Evolutionary conservation across 2,797 vertebrate species (phyloP).

Genomic region (Psittacula derbiana): DNA sequence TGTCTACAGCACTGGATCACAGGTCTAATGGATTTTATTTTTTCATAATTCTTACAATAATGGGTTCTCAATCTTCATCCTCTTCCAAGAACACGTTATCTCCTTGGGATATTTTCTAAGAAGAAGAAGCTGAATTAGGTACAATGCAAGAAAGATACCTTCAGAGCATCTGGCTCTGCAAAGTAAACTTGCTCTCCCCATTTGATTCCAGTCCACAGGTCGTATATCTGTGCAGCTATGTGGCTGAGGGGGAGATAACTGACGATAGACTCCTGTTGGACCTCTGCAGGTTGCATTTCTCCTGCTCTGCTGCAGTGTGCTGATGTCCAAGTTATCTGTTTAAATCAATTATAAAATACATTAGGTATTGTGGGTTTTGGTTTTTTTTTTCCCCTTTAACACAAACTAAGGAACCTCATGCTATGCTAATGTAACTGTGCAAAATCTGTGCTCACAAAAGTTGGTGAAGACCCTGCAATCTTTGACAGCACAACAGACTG

Average conservation of each 20-base stretch:
- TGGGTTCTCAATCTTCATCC: not conserved
- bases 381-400: not conserved
- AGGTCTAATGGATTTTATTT: not conserved
- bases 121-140: not conserved
- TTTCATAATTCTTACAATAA: not conserved
- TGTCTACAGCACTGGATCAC: not conserved
- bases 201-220: constrained; percentile 87
- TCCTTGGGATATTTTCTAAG: not conserved
- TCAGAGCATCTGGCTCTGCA: constrained; percentile 87
- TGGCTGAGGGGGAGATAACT: constrained; percentile 91
- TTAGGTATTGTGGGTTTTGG: not conserved
- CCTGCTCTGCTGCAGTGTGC: constrained; percentile 80
- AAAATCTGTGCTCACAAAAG: not conserved
- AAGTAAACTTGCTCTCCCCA: constrained; percentile 88
- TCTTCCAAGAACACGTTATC: not conserved
- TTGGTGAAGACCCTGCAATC: not conserved
- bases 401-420: not conserved
- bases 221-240: constrained; percentile 88
- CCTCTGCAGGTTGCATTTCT: constrained; percentile 82
- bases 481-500: not conserved
- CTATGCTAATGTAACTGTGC: not conserved
- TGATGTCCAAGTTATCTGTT: constrained; percentile 88
- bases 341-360: not conserved
- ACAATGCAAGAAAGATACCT: constrained; percentile 73
- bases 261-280: constrained; percentile 84